Conservation (phyloP, 2,888 invertebrate species). For the Harpalus rubripes region DNA sequence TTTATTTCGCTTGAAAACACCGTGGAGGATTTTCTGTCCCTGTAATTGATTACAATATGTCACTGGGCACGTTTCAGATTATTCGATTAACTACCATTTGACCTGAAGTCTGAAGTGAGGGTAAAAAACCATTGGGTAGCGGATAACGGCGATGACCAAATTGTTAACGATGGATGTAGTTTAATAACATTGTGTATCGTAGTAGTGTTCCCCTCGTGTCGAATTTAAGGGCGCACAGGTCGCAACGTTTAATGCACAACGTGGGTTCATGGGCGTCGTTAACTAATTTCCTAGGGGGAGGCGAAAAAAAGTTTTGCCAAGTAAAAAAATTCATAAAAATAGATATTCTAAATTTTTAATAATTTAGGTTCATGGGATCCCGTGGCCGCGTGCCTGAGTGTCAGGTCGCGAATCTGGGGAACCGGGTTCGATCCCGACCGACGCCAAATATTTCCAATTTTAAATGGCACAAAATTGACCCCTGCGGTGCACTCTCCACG, state of each 20-base stretch:
- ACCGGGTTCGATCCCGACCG: no score
- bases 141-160: constrained; percentile 34
- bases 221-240: constrained; percentile 5
- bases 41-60: constrained; percentile 66
- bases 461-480: no score
- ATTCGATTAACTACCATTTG: constrained; percentile 65
- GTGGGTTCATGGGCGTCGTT: no score
- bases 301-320: no score
- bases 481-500: no score
- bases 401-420: no score
- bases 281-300: no score
- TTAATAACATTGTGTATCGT: constrained; percentile 32
- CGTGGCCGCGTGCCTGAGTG: no score
- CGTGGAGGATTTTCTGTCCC: constrained; percentile 59
- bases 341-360: no score
- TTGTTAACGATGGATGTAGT: constrained; percentile 25
- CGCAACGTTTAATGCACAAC: constrained; percentile 33
- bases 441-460: no score
- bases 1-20: constrained; percentile 60
- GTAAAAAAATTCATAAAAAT: no score
- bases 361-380: no score
- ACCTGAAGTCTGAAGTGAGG: constrained; percentile 63
- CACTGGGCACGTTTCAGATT: constrained; percentile 63
- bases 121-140: constrained; percentile 52
- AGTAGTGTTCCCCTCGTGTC: neutral